phyloP scores from a whole-genome alignment of 2,888 invertebrate species.

The Acrobasis suavella region DNA sequence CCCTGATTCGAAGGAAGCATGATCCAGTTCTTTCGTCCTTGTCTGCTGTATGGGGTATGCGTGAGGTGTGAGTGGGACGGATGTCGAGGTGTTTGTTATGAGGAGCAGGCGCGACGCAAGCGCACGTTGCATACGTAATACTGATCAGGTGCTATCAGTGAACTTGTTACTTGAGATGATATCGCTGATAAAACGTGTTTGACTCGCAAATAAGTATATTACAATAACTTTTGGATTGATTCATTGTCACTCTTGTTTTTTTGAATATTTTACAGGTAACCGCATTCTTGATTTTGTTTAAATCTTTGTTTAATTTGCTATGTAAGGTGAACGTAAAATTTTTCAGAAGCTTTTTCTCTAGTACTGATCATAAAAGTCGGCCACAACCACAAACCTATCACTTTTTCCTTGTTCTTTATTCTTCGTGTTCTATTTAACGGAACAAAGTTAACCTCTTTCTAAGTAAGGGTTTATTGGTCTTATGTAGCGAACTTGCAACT shows the following conservation, averaged over 20 bases:
- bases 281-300: too few relatives aligned
- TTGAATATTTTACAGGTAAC: too few relatives aligned
- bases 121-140: conserved; percentile 68
- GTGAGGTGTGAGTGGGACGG: conserved; percentile 50
- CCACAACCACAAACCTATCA: too few relatives aligned
- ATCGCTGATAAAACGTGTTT: conserved; percentile 38
- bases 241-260: not conserved
- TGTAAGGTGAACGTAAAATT: too few relatives aligned
- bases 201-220: conserved; percentile 3
- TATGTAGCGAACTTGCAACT: too few relatives aligned
- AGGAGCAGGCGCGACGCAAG: conserved; percentile 55
- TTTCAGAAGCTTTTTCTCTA: too few relatives aligned
- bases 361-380: too few relatives aligned
- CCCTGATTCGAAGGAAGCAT: conserved; percentile 65
- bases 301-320: too few relatives aligned
- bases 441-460: too few relatives aligned
- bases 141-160: conserved; percentile 65
- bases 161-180: conserved; percentile 70
- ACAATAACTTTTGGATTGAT: not conserved
- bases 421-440: too few relatives aligned
- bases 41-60: conserved; percentile 34
- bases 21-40: conserved; percentile 63
- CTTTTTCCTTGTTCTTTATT: too few relatives aligned
- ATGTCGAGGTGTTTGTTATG: conserved; percentile 66
- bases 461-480: too few relatives aligned